Evolutionary conservation across 2,113 vertebrate species (phyloP), one percentile per base, ranked within the genome.

Genomic region (Sorex araneus): DNA sequence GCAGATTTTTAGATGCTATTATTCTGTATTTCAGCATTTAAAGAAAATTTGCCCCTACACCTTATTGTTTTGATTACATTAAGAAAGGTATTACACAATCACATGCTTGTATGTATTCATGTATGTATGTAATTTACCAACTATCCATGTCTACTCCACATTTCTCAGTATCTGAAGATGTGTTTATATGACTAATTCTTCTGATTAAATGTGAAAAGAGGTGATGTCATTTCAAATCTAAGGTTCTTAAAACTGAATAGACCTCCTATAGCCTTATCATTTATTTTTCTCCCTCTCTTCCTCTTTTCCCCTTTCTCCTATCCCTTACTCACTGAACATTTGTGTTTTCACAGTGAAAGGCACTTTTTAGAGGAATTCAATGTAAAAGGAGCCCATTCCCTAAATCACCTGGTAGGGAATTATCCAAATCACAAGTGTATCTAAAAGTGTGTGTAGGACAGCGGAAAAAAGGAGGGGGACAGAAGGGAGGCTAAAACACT

Each of bases 111-210:
- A 73, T 43, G 79, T 36, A 92, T 40, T 63, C 69, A n/a, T 80
- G 12, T 45, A 47, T 80, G 8, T 83, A 76, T 75, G 4, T 11
- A 57, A 54, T 1, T 89, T 45, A 67, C 25, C 34, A 63, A 2
- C 43, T 64, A 2, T 50, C 30, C 34, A 4, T 0, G 5, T 30
- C 0, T 79, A 15, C 32, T 79, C 36, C 77, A 27, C 32, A 34
- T 92, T 87, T 81, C 54, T 12, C 67, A 78, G n/a, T 16, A 9
- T 78, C n/a, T 83, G 23, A 15, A 8, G 9, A 9, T 64, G 27
- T 85, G 54, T 87, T 57, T 32, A 27, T 74, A n/a, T n/a, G 47
- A 64, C 89, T 93, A 54, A 43, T 77, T 63, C 45, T 87, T 54
- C 32, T 67, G 10, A 34, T 30, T 21, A 47, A 27, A 43, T 8